Evolutionary conservation across 2,888 invertebrate genomes (phyloP), one percentile per base, ranked within the genome.

Genomic region (Argyresthia goedartella): DNA sequence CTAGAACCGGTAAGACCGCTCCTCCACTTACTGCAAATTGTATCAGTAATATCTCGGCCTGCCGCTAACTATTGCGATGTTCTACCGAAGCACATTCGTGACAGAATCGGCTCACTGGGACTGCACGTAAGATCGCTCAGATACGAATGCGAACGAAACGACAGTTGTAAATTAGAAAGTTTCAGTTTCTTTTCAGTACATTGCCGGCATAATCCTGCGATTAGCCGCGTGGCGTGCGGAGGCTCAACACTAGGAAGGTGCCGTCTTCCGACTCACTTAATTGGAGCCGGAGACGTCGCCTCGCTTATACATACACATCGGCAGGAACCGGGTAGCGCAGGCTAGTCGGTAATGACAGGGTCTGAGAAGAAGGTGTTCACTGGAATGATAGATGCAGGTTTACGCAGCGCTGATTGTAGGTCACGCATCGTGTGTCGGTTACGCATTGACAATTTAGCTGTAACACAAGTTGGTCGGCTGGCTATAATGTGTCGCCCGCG

Each of bases 201-300:
- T 25, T 25, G 25, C 48, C 43, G 16, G 47, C 46, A 42, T 36
- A 50, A 39, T 47, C 15, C 50, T 52, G 50, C 60, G 55, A 56
- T 56, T 52, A 55, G 47, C 25, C 35, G 13, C n/a, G 47, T 34
- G 11, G 47, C 47, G 47, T 34, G 47, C 25, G 33, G 16, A 25
- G 47, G 33, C 25, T 25, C 25, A 25, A 25, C 25, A 25, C 25
- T 33, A 25, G 47, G 47, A 47, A 47, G 39, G 54, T 52, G 50
- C 61, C 66, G 25, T 25, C 75, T 78, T 79, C 74, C 75, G 66
- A 74, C 69, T 60, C 63, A 60, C 58, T 57, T 67, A 74, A 76
- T 74, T 75, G 65, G 58, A 68, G 34, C n/a, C 45, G 2, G 34
- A 44, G 8, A 7, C 10, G 44, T 14, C 44, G 44, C 6, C 43